Evolutionary conservation across 1,140 invertebrate genomes (phyloP), one percentile per base, ranked within the genome.

Genomic region (Ceratosolen fusciceps): DNA sequence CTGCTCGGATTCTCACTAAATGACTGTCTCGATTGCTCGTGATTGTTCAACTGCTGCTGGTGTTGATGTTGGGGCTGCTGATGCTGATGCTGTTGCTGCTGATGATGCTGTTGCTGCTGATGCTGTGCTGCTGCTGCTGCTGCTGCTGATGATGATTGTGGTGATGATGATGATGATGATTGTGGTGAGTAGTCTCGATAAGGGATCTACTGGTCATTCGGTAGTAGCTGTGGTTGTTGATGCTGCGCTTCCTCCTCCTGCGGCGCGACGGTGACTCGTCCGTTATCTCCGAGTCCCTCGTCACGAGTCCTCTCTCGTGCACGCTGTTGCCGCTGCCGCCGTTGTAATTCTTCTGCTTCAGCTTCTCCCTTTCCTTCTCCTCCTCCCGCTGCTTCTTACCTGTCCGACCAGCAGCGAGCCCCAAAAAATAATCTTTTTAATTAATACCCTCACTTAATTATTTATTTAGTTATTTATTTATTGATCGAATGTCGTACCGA

Each of bases 1-100:
- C 92, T 92, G 16, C 92, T 89, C 31, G 79, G 70, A 26, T 54
- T 67, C 47, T 73, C 70, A 43, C 68, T 78, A 14, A 39, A 39
- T 0, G 56, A 56, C 26, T 82, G 67, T 43, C 83, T 83, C 0
- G 24, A 19, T 8, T 83, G 77, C 26, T 70, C 56, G 65, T 65
- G 74, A 21, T n/a, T n/a, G n/a, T n/a, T n/a, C n/a, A n/a, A n/a
- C n/a, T n/a, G n/a, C n/a, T n/a, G n/a, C n/a, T n/a, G n/a, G n/a
- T n/a, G n/a, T n/a, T n/a, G n/a, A n/a, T n/a, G n/a, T n/a, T n/a
- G n/a, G n/a, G n/a, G n/a, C n/a, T n/a, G n/a, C n/a, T n/a, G n/a
- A n/a, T n/a, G n/a, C n/a, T n/a, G n/a, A n/a, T n/a, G n/a, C n/a
- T n/a, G n/a, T n/a, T n/a, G n/a, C n/a, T n/a, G n/a, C n/a, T n/a